Evolutionary conservation across 2,888 invertebrate genomes (phyloP).

Genomic region (Rhorus exstirpatorius): DNA sequence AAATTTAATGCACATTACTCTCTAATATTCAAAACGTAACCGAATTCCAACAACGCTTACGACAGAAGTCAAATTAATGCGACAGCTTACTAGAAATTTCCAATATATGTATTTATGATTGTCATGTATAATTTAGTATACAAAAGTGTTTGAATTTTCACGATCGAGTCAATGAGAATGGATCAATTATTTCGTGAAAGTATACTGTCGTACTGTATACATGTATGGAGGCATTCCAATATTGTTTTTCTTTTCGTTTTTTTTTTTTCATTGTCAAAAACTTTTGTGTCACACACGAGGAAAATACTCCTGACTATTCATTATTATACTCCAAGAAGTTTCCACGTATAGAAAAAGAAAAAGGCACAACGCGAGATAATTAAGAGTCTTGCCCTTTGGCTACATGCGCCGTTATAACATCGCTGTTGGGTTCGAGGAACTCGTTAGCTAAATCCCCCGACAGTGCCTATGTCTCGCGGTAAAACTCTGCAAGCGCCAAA

Average conservation of each 20-base stretch:
- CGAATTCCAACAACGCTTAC: too few relatives aligned
- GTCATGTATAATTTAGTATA: too few relatives aligned
- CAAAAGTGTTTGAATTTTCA: too few relatives aligned
- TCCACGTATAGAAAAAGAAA: conserved; percentile 22
- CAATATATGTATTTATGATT: too few relatives aligned
- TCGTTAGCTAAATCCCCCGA: conserved; percentile 62
- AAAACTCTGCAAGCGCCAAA: conserved; percentile 36
- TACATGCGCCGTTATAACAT: conserved; percentile 55
- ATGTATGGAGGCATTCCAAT: too few relatives aligned
- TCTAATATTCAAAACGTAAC: too few relatives aligned
- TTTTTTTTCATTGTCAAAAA: conserved; percentile 35
- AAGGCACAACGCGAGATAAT: conserved; percentile 53
- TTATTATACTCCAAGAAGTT: conserved; percentile 46
- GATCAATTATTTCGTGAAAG: too few relatives aligned
- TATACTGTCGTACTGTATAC: too few relatives aligned
- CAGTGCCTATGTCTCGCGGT: conserved; percentile 47
- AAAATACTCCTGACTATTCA: conserved; percentile 18
- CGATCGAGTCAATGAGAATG: too few relatives aligned
- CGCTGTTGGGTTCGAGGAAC: conserved; percentile 56
- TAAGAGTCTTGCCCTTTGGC: conserved; percentile 65
- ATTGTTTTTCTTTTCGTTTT: conserved; percentile 4
- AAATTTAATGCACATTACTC: too few relatives aligned
- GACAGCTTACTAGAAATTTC: too few relatives aligned
- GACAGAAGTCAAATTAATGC: too few relatives aligned
- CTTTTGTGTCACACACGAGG: conserved; percentile 31